Conservation (phyloP, 1,140 invertebrate species). For the Planococcus citri region DNA sequence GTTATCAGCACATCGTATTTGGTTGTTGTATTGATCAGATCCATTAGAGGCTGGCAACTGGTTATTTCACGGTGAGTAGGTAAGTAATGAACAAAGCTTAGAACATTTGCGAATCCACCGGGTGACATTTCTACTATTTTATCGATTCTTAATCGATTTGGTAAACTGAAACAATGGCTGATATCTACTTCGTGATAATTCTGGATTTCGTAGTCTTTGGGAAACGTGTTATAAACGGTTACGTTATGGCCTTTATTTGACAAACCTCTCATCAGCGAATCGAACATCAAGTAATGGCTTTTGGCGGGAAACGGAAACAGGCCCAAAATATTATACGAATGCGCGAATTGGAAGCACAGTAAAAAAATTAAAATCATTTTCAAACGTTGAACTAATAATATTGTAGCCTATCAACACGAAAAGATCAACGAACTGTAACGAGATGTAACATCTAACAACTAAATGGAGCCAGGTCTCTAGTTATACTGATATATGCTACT, state of each 20-base stretch:
- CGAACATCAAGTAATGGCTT: conserved; percentile 34
- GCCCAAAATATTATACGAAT: conserved; percentile 28
- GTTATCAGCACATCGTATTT: conserved; percentile 31
- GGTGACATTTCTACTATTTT: not conserved
- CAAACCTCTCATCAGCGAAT: conserved; percentile 30
- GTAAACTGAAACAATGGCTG: conserved; percentile 22
- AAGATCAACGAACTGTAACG: no score
- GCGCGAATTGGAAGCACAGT: no score
- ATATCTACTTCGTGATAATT: conserved; percentile 41
- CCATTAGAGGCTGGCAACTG: not conserved
- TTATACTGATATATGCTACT: no score
- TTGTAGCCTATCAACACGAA: no score
- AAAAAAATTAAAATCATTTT: no score
- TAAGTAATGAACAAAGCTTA: not conserved
- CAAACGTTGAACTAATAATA: no score
- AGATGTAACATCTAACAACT: no score
- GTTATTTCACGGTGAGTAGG: not conserved
- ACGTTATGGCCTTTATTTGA: conserved; percentile 31
- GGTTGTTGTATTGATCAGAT: not conserved
- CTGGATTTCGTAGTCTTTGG: conserved; percentile 34
- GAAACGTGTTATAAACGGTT: conserved; percentile 34
- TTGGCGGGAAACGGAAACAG: conserved; percentile 30
- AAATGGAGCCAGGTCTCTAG: no score
- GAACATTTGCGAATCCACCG: not conserved
- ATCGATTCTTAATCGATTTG: not conserved